Base-by-base conservation (phyloP, 2,888 invertebrate genomes). In the Epistrophe eligans region DNA sequence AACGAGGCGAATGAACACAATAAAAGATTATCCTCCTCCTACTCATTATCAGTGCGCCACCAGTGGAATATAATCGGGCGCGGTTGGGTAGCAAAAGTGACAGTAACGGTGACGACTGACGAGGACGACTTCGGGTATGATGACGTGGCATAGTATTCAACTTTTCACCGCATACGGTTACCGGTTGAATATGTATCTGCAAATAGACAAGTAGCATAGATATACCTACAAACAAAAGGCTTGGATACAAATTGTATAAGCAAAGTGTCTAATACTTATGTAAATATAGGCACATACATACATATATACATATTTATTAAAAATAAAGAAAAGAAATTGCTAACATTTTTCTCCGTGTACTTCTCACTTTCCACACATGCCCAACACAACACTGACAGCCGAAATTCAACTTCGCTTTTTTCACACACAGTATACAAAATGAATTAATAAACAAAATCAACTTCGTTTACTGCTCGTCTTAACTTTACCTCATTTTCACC, bases 361-460 rank as follows among this genome's bases (percentile, higher is more conserved):
- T 24, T 55, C 55, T 38, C 45, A 62, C 15, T 58, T 55, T 43
- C 55, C 71, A 72, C 79, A 70, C 57, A 81, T 70, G 67, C 45
- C 60, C n/a, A 52, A 50, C 24, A 24, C 24, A 24, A 24, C 38
- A 55, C 43, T 66, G 67, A 38, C 35, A 50, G 35, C 15, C 17
- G 19, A 48, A 10, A 1, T 13, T 10, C 19, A 15, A 15, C 28
- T 28, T 24, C n/a, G 10, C 74, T 17, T 32, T 28, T 24, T 48
- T 52, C 52, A 55, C 52, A 55, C 52, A 32, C 73, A 74, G 15
- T 38, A n/a, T n/a, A 38, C 24, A 55, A 84, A 80, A 80, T 66
- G 50, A 73, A 81, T 85, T 85, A 67, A 81, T 81, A 85, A 81
- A 74, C 70, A 79, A 85, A 85, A 64, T 74, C 73, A 81, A 81